Base-by-base conservation (phyloP, 2,797 vertebrate genomes). In the Hipposideros larvatus region DNA sequence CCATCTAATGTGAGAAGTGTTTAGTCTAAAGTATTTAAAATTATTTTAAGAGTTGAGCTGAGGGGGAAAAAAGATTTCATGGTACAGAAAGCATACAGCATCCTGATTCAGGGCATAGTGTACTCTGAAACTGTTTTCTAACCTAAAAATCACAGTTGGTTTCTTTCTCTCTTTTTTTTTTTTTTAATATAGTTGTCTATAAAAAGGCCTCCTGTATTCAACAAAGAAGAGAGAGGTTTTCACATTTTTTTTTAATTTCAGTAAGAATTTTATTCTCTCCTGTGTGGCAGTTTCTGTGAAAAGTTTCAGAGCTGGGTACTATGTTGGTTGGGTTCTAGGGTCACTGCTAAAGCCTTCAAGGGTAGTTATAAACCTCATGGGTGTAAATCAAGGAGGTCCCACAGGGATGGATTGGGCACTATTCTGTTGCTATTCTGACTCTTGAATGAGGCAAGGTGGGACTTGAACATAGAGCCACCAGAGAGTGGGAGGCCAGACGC, bases 11-110 rank as follows among this genome's bases (percentile, higher is more conserved):
- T 55, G 78, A 92, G 89, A 84, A 91, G 68, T 63, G 28, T 74
- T 92, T 87, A 71, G 24, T 71, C n/a, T 68, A 28, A 77, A 86
- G 26, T 85, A 90, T 96, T 92, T 97, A n/a, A 94, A 93, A 92
- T 90, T 61, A 65, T 79, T 78, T 48, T 71, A 95, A 77, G 82
- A 78, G n/a, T 73, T 92, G 70, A 31, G 6, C 71, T 59, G 70
- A 46, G 10, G 6, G 37, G 10, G 37, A 48, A 18, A 88, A 43
- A 79, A 24, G 1, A 43, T 75, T 61, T 74, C 28, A 61, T 18
- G 63, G 48, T 57, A 63, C 65, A 94, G 88, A 87, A 95, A 85
- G 93, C 55, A 68, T 37, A 61, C 22, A n/a, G 80, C 87, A 90
- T 75, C 66, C 73, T 92, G 94, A 96, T 90, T 61, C 80, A 68